Evolutionary conservation across 2,797 vertebrate species (phyloP).

Genomic region (Siniperca scherzeri): DNA sequence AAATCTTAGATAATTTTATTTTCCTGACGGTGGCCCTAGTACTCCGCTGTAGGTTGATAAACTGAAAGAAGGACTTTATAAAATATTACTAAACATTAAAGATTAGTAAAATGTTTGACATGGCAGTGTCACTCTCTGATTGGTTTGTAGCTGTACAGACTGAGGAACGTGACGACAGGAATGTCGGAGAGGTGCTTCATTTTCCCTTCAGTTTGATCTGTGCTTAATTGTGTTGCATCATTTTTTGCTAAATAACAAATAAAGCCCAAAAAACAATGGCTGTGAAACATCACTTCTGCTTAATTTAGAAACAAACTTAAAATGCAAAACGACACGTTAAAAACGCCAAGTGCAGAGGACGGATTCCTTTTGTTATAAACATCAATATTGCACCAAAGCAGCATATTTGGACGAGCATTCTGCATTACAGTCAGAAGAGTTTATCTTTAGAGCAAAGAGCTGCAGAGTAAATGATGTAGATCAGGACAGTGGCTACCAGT

Average conservation of each 20-base stretch:
- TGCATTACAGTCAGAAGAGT: slow-evolving; percentile 48
- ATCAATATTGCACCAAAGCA: slow-evolving; percentile 78
- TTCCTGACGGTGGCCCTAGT: neutral
- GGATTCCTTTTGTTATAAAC: slow-evolving; percentile 48
- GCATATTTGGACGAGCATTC: slow-evolving; percentile 71
- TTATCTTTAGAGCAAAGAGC: slow-evolving; percentile 26
- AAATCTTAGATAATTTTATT: neutral
- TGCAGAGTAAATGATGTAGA: slow-evolving; percentile 13
- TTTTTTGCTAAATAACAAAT: slow-evolving; percentile 37
- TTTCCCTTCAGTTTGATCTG: slow-evolving; percentile 57
- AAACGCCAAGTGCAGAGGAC: slow-evolving; percentile 63
- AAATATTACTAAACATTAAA: slow-evolving; percentile 17
- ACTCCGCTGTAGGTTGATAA: neutral
- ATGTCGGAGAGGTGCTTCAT: slow-evolving; percentile 36
- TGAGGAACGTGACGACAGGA: slow-evolving; percentile 29
- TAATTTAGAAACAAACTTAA: slow-evolving; percentile 45
- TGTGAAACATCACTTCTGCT: slow-evolving; percentile 18
- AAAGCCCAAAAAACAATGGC: slow-evolving; percentile 34
- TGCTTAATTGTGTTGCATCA: slow-evolving; percentile 43
- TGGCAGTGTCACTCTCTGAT: slow-evolving; percentile 34
- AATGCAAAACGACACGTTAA: slow-evolving; percentile 33
- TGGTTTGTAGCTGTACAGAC: slow-evolving; percentile 8
- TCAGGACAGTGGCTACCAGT: slow-evolving; percentile 51
- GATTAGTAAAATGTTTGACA: neutral
- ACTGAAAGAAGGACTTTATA: neutral